Conservation (phyloP, 2,797 vertebrate species). For the Galago senegalensis region DNA sequence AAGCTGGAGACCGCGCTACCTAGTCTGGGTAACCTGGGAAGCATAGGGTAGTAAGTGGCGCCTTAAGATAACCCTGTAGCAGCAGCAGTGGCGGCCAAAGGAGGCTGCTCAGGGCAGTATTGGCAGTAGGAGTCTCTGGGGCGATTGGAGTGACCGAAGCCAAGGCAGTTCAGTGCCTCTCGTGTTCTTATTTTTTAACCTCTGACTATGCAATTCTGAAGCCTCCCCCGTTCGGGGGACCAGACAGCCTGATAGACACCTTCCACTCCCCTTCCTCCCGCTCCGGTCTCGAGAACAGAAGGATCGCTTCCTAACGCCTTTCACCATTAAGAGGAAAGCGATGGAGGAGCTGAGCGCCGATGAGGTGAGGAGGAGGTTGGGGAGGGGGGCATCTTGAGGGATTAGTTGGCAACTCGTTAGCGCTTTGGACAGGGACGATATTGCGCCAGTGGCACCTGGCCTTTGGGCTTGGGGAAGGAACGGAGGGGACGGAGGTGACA, state of each 20-base stretch:
- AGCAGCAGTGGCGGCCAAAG: slow-evolving; percentile 60
- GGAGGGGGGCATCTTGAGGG: slow-evolving; percentile 61
- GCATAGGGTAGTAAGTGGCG: slow-evolving; percentile 69
- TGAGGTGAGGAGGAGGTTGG: slow-evolving; percentile 93
- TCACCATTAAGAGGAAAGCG: slow-evolving; percentile 95
- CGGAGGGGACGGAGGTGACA: slow-evolving; percentile 44
- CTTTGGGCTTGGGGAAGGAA: slow-evolving; percentile 43
- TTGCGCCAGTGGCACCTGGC: slow-evolving; percentile 58
- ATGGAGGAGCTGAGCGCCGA: slow-evolving; percentile 99
- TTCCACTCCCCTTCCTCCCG: slow-evolving; percentile 76
- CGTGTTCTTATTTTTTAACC: slow-evolving; percentile 82
- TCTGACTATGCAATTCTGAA: slow-evolving; percentile 91
- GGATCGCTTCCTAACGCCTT: slow-evolving; percentile 87
- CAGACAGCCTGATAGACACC: slow-evolving; percentile 83
- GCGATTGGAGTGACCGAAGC: slow-evolving; percentile 59
- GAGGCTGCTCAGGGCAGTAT: slow-evolving; percentile 35
- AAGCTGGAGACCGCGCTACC: slow-evolving; percentile 64
- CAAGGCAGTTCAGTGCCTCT: slow-evolving; percentile 71
- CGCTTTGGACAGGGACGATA: slow-evolving; percentile 33
- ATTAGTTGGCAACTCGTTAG: slow-evolving; percentile 72
- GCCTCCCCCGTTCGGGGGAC: slow-evolving; percentile 81
- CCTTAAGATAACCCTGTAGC: slow-evolving; percentile 51
- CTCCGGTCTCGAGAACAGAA: slow-evolving; percentile 73
- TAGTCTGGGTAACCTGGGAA: slow-evolving; percentile 63
- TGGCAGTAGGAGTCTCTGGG: slow-evolving; percentile 36